Conservation (phyloP, 2,797 vertebrate species). For the Acrocephalus scirpaceus region DNA sequence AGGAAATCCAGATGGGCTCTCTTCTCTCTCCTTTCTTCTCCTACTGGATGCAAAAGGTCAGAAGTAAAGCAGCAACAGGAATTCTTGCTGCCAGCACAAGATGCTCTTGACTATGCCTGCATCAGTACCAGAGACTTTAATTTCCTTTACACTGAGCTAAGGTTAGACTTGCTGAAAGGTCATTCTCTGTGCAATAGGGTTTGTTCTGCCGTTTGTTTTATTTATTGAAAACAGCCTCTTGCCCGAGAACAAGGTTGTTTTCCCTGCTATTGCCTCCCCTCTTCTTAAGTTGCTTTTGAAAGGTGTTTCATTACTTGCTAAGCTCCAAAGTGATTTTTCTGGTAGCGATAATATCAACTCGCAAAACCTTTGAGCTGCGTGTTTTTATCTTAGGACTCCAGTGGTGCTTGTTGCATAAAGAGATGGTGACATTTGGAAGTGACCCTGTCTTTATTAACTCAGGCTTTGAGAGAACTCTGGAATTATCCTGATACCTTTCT, state of each 20-base stretch:
- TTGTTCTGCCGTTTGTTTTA: conserved; percentile 49
- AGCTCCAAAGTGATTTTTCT: conserved; percentile 56
- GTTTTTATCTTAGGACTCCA: background rate
- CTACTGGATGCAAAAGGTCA: conserved; percentile 46
- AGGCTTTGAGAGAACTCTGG: background rate
- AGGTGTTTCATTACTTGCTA: conserved; percentile 61
- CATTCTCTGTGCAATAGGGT: conserved; percentile 41
- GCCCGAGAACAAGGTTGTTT: background rate
- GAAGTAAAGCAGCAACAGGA: conserved; percentile 38
- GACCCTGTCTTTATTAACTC: conserved; percentile 49
- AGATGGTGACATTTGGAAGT: conserved; percentile 24
- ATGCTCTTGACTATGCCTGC: conserved; percentile 39
- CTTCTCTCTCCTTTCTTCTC: background rate
- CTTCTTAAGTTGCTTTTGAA: conserved; percentile 44
- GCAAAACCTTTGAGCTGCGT: conserved; percentile 15
- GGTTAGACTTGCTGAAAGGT: conserved; percentile 60
- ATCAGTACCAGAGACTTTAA: conserved; percentile 46
- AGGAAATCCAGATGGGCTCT: conserved; percentile 1
- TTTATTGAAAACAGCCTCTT: conserved; percentile 56
- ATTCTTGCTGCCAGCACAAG: conserved; percentile 52
- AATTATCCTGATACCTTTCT: background rate
- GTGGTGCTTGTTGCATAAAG: background rate
- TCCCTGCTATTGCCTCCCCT: background rate
- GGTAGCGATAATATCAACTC: conserved; percentile 36
- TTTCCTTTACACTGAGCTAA: conserved; percentile 56